Conservation (phyloP, 2,888 invertebrate species). For the Nipponacmea schrenckii region DNA sequence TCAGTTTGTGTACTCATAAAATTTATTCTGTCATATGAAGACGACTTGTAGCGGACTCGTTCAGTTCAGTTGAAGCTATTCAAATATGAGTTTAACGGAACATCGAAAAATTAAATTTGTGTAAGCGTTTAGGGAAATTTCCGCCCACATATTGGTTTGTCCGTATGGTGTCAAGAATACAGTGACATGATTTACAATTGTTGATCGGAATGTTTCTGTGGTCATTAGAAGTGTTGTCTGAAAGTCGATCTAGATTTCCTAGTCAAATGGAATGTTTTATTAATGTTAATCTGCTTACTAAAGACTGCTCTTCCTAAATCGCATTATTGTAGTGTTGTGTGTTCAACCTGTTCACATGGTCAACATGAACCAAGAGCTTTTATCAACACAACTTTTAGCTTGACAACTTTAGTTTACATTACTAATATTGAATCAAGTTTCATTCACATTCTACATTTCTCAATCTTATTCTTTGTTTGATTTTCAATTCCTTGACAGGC, state of each 20-base stretch:
- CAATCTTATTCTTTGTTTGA: slow-evolving; percentile 1
- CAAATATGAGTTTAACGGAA: slow-evolving; percentile 4
- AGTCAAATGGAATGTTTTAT: slow-evolving; percentile 22
- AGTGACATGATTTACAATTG: background rate
- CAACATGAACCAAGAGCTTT: slow-evolving; percentile 14
- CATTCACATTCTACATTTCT: slow-evolving; percentile 3
- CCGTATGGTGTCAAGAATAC: background rate
- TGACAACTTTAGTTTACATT: slow-evolving; percentile 16
- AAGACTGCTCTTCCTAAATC: slow-evolving; percentile 18
- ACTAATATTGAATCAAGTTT: slow-evolving; percentile 17
- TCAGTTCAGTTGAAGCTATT: slow-evolving; percentile 5
- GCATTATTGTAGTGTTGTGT: slow-evolving; percentile 21
- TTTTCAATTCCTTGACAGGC: background rate
- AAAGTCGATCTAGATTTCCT: slow-evolving; percentile 20
- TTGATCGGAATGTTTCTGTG: background rate
- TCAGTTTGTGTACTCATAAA: background rate
- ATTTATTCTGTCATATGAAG: slow-evolving; percentile 5
- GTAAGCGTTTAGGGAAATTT: slow-evolving; percentile 1
- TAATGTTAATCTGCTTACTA: slow-evolving; percentile 23
- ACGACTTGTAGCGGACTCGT: background rate
- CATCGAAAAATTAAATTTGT: slow-evolving; percentile 3
- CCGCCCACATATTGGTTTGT: slow-evolving; percentile 4
- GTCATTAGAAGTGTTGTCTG: slow-evolving; percentile 3
- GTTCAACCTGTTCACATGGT: slow-evolving; percentile 12
- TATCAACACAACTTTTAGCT: slow-evolving; percentile 20